Evolutionary conservation across 2,888 invertebrate species (phyloP).

Genomic region (Psylliodes chrysocephalus): DNA sequence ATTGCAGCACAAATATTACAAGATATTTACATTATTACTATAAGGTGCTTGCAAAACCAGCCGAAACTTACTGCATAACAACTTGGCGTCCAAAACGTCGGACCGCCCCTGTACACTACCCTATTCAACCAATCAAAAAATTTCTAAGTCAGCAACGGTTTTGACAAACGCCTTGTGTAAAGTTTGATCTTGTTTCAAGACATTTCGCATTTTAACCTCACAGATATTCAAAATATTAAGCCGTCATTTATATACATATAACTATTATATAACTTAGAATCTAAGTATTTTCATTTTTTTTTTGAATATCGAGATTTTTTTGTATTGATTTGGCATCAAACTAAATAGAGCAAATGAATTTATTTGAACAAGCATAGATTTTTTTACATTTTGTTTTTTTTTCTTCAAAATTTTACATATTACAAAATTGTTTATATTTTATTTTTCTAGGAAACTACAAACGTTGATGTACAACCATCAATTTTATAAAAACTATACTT

Average conservation of each 20-base stretch:
- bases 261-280: constrained; percentile 42
- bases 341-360: constrained; percentile 20
- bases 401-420: constrained; percentile 12
- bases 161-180: constrained; percentile 28
- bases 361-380: constrained; percentile 6
- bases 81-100: constrained; percentile 13
- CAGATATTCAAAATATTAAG: constrained; percentile 46
- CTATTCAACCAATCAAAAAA: constrained; percentile 39
- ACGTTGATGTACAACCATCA: constrained; percentile 5
- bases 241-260: constrained; percentile 45
- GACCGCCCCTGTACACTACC: constrained; percentile 37
- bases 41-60: constrained; percentile 39
- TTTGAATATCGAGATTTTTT: constrained; percentile 44
- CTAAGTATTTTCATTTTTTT: constrained; percentile 36
- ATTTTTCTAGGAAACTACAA: constrained; percentile 15
- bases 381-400: constrained; percentile 5
- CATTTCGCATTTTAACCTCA: constrained; percentile 40
- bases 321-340: constrained; percentile 43
- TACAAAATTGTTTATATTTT: constrained; percentile 17
- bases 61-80: constrained; percentile 40
- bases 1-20: constrained; percentile 57
- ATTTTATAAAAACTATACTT: constrained; percentile 6
- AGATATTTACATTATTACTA: constrained; percentile 51
- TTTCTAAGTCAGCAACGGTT: constrained; percentile 31
- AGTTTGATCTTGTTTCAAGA: constrained; percentile 45